Evolutionary conservation across 2,888 invertebrate genomes (phyloP).

Genomic region (Amorpha juglandis): DNA sequence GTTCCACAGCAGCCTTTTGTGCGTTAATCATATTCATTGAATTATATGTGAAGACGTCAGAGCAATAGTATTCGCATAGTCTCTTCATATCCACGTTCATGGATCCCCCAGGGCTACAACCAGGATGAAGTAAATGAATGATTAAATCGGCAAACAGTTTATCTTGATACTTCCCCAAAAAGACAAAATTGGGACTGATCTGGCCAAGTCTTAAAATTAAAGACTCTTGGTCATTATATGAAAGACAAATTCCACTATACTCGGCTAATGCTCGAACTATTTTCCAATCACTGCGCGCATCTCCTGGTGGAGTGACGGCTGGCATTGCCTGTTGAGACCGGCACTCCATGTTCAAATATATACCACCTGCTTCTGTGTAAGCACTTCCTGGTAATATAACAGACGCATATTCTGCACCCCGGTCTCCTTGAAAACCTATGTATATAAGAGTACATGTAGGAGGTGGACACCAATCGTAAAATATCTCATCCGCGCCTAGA

Average conservation of each 20-base stretch:
- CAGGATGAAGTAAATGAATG: slow-evolving; percentile 36
- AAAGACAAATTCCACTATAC: slow-evolving; percentile 56
- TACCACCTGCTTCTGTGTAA: slow-evolving; percentile 97
- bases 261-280: slow-evolving; percentile 87
- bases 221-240: slow-evolving; percentile 56
- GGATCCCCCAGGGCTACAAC: slow-evolving; percentile 7
- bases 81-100: slow-evolving; percentile 59
- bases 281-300: slow-evolving; percentile 98
- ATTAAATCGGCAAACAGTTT: slow-evolving; percentile 56
- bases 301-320: slow-evolving; percentile 95
- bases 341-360: slow-evolving; percentile 98
- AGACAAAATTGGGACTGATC: slow-evolving; percentile 68
- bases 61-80: slow-evolving; percentile 69
- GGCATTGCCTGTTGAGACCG: slow-evolving; percentile 94
- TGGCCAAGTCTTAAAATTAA: slow-evolving; percentile 60
- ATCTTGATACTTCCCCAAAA: slow-evolving; percentile 55
- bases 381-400: slow-evolving; percentile 97
- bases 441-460: slow-evolving; percentile 93
- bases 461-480: slow-evolving; percentile 89
- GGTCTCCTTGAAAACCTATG: slow-evolving; percentile 96
- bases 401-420: slow-evolving; percentile 94
- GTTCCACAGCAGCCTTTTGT: slow-evolving; percentile 56
- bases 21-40: slow-evolving; percentile 71
- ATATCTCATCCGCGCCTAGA: slow-evolving; percentile 95
- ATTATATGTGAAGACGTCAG: slow-evolving; percentile 69